These are phyloP conservation scores for Deilephila porcellus DNA, from an alignment of 2,888 invertebrate genomes.

Conservation along the genomic window DNA sequence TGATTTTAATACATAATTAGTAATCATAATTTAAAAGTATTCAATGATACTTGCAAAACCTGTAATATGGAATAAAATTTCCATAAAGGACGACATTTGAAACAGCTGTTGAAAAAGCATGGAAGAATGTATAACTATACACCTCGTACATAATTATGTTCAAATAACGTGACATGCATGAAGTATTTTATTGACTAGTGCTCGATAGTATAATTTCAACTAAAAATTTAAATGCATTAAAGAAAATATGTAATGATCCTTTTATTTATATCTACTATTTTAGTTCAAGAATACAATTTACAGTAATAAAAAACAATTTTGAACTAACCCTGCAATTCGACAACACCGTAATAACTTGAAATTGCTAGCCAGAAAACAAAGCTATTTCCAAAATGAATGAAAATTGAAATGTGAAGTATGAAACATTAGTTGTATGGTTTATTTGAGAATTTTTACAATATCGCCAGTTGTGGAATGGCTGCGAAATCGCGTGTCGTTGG, in stretches of 20 bases:
- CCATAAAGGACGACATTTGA: not conserved
- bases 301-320: too few relatives aligned
- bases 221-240: too few relatives aligned
- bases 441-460: conserved; percentile 26
- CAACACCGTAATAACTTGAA: not conserved
- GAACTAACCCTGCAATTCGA: too few relatives aligned
- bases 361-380: not conserved
- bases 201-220: not conserved
- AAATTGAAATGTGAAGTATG: conserved; percentile 2
- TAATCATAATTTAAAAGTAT: not conserved
- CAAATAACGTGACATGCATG: conserved; percentile 22
- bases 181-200: not conserved
- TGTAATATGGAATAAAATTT: not conserved
- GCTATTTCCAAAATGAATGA: not conserved
- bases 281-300: too few relatives aligned
- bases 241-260: too few relatives aligned
- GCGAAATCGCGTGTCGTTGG: conserved; percentile 57
- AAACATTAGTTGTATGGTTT: not conserved
- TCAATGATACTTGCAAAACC: not conserved
- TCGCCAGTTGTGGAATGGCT: conserved; percentile 40
- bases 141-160: conserved; percentile 28
- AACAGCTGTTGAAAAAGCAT: conserved; percentile 14
- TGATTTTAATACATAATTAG: not conserved
- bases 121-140: not conserved
- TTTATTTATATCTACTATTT: too few relatives aligned